Evolutionary conservation across 2,113 vertebrate genomes (phyloP).

Genomic region (Amia ocellicauda): DNA sequence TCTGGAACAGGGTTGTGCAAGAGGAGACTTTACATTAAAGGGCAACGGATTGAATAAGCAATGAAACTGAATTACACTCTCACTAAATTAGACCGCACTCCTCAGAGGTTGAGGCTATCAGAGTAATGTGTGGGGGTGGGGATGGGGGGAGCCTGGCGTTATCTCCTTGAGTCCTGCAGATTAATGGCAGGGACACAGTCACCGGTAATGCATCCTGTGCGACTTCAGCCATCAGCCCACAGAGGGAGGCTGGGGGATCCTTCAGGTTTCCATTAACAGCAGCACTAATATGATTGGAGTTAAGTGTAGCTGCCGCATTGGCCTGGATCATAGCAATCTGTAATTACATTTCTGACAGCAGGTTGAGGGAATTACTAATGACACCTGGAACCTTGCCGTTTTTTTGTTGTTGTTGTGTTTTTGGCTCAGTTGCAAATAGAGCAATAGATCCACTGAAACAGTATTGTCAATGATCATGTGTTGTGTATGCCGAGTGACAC

Average conservation of each 20-base stretch:
- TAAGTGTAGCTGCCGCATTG: neutral
- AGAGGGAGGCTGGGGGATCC: neutral
- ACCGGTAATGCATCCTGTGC: too few species aligned
- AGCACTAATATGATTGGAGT: neutral
- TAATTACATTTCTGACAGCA: too few species aligned
- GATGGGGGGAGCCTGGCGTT: neutral
- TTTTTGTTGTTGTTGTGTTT: too few species aligned
- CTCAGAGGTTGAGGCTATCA: neutral
- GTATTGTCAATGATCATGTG: too few species aligned
- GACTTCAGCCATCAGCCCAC: neutral
- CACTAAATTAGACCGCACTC: neutral
- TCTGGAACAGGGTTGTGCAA: neutral
- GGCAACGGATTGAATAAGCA: conserved; percentile 8
- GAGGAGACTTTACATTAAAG: neutral
- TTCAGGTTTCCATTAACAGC: neutral
- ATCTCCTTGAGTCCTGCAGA: neutral
- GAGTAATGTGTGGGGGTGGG: neutral
- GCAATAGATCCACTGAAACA: too few species aligned
- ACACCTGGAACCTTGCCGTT: too few species aligned
- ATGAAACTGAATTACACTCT: conserved; percentile 18
- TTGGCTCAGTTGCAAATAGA: too few species aligned
- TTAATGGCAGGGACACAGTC: too few species aligned
- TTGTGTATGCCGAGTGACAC: neutral
- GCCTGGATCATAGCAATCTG: neutral
- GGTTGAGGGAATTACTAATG: too few species aligned